These are phyloP conservation scores for Andrena fulva DNA, from an alignment of 2,888 invertebrate species.

Conservation along the genomic window DNA sequence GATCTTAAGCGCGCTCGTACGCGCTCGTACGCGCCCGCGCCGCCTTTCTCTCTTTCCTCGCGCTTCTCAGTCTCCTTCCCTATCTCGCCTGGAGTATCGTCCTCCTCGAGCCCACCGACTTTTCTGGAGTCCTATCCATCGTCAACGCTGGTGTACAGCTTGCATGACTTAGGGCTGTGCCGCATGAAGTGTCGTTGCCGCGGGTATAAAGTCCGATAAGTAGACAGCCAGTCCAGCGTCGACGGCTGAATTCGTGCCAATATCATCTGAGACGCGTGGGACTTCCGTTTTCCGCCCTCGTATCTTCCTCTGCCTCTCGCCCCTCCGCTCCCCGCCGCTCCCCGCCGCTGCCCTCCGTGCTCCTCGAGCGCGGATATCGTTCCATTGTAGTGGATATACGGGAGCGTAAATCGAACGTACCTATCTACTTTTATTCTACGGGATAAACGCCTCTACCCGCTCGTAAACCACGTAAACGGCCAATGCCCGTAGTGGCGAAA, in stretches of 20 bases:
- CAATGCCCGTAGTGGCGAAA: no score
- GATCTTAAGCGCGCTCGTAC: conserved; percentile 2
- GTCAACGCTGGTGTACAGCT: no score
- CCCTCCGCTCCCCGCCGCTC: not conserved
- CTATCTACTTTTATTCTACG: conserved; percentile 26
- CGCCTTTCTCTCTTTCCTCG: no score
- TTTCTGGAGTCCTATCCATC: no score
- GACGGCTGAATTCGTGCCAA: conserved; percentile 31
- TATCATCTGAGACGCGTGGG: conserved; percentile 40
- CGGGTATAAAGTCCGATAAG: conserved; percentile 43
- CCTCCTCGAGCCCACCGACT: no score
- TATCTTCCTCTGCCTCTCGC: conserved; percentile 1
- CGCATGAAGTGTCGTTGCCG: conserved; percentile 8
- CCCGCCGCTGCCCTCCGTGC: not conserved
- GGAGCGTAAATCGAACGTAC: conserved; percentile 41
- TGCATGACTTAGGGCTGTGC: no score
- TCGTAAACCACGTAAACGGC: conserved; percentile 16
- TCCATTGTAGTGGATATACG: conserved; percentile 36
- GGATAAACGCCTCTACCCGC: conserved; percentile 16
- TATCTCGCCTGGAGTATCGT: no score
- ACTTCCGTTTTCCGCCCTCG: conserved; percentile 40
- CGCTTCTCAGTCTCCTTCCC: no score
- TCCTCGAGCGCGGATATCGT: conserved; percentile 28
- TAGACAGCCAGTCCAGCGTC: conserved; percentile 20
- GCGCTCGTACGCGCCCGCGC: not conserved